A percentile compares a stretch with the other conserved stretches of the same genome.
Conservation (phyloP, 1,140 invertebrate species). For the Aphaenogaster floridana region DNA sequence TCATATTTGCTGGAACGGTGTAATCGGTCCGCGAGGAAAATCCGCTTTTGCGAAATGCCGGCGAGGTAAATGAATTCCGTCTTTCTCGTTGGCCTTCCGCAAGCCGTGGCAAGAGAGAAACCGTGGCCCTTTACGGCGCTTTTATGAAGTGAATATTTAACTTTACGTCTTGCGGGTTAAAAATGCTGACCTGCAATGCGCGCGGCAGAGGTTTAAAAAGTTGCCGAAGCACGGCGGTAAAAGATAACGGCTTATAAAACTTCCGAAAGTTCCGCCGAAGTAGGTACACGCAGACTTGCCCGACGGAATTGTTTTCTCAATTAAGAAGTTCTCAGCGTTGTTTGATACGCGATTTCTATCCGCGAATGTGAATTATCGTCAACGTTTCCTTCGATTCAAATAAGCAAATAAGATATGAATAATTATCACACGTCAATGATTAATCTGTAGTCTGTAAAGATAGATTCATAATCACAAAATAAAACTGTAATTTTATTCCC, state of each 20-base stretch:
- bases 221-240: slow-evolving; percentile 79
- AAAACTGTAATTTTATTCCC: not conserved
- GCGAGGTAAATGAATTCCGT: slow-evolving; percentile 79
- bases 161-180: slow-evolving; percentile 84
- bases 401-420: not conserved
- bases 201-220: slow-evolving; percentile 82
- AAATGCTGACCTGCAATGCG: slow-evolving; percentile 81
- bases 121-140: slow-evolving; percentile 80
- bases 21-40: slow-evolving; percentile 52
- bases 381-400: not conserved
- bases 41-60: slow-evolving; percentile 50
- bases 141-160: slow-evolving; percentile 84
- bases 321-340: slow-evolving; percentile 66
- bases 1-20: slow-evolving; percentile 36
- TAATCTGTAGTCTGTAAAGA: not conserved
- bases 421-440: not conserved
- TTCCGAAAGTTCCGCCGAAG: slow-evolving; percentile 73
- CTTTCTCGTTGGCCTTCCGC: slow-evolving; percentile 64
- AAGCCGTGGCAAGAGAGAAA: slow-evolving; percentile 76
- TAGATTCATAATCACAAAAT: not conserved
- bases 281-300: slow-evolving; percentile 48
- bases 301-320: slow-evolving; percentile 60
- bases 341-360: slow-evolving; percentile 38
- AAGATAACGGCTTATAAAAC: slow-evolving; percentile 79
- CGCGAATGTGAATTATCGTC: not conserved